Base-by-base conservation (phyloP, 2,888 invertebrate species). In the Drosophila neotestacea region DNA sequence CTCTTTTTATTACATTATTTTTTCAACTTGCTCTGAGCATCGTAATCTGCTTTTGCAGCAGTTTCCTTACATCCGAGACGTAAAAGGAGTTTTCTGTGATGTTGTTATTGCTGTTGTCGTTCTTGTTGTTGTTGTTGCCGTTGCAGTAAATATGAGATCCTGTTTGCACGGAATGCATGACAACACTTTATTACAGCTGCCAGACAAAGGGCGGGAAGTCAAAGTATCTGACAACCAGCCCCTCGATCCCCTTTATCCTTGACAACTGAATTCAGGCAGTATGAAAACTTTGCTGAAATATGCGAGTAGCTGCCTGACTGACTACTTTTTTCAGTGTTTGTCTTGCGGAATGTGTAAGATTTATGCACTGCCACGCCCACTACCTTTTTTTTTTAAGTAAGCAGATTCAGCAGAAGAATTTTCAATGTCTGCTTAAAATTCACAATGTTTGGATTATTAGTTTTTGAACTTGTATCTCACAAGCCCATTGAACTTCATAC, bases 181-280 rank as follows among this genome's bases (percentile, higher is more conserved):
- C 84, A 80, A 80, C 81, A 81, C 74, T 86, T 81, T 86, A 81
- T 86, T 81, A 86, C 74, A 70, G 74, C 73, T 63, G 80, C 64
- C 73, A 76, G 76, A 73, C 74, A 67, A 54, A 67, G 66, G 62
- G 68, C 71, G 79, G 65, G 48, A 61, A 65, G 73, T 73, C 68
- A 75, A 60, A 69, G 79, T 50, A 30, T 54, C 71, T 62, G 75
- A 64, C 75, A 65, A 13, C 42, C 61, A 39, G 51, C 22, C 27
- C 13, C 61, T 39, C 36, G 22, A 30, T 34, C 1, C 34, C 0
- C 11, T 30, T n/a, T 34, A 30, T 11, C 41, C 7, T 32, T 34
- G 47, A 36, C 16, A 46, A 39, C 44, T 44, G 32, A 10, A 34
- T n/a, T 16, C 13, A 42, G 42, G 13, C 36, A 36, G 41, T 30